Conservation (phyloP, 2,888 invertebrate genomes). For the Coenonympha glycerion region DNA sequence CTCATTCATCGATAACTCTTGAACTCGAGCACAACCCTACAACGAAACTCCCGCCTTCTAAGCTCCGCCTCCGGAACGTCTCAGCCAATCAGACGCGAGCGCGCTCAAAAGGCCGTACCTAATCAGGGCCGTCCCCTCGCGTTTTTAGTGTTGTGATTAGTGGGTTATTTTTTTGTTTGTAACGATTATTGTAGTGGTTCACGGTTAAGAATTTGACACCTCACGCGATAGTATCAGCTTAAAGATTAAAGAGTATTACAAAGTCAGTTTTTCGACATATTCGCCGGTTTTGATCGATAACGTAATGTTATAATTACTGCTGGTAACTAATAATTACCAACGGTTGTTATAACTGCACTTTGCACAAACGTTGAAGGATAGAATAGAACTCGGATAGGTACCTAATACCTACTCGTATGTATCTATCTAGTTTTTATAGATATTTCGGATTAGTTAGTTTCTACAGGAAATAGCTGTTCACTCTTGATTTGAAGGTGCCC, state of each 20-base stretch:
- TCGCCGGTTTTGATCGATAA: constrained; percentile 22
- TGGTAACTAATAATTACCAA: no score
- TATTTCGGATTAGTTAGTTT: no score
- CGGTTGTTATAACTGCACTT: no score
- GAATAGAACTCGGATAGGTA: no score
- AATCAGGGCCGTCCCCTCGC: constrained; percentile 45
- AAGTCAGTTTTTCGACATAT: constrained; percentile 7
- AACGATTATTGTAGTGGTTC: constrained; percentile 41
- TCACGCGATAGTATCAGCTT: constrained; percentile 54
- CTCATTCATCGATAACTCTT: constrained; percentile 62
- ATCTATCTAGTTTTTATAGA: no score
- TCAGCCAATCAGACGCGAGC: constrained; percentile 50
- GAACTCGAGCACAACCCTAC: constrained; percentile 54
- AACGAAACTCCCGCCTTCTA: constrained; percentile 43
- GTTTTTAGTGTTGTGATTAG: constrained; percentile 67
- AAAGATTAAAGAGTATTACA: constrained; percentile 27
- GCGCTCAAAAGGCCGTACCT: constrained; percentile 43
- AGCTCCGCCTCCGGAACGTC: constrained; percentile 51
- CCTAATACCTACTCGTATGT: no score
- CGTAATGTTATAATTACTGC: constrained; percentile 3
- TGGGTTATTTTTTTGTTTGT: constrained; percentile 57
- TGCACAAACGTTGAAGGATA: no score
- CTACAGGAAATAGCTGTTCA: no score
- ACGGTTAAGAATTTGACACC: constrained; percentile 57
- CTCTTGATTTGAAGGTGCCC: no score